These are phyloP conservation scores for Pseudanteris insignis DNA, from an alignment of 2,888 invertebrate species.

Conservation along the genomic window DNA sequence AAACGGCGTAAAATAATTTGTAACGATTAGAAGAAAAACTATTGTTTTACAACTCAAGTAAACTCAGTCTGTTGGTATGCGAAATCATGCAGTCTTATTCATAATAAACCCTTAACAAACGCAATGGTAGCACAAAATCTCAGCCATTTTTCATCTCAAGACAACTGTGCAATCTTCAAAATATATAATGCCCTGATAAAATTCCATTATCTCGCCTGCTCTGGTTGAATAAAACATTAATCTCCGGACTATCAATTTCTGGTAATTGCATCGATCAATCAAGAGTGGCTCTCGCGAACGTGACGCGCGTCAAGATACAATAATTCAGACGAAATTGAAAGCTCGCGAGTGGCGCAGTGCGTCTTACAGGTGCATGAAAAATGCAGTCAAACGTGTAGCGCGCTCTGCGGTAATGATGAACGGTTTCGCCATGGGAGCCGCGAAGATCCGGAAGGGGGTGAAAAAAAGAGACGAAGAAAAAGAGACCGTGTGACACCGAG, in stretches of 20 bases:
- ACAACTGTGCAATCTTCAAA: conserved; percentile 4
- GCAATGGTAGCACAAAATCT: too few species aligned
- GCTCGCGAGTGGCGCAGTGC: neutral
- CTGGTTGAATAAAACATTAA: conserved; percentile 12
- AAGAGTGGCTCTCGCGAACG: neutral
- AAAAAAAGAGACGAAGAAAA: too few species aligned
- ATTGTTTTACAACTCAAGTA: too few species aligned
- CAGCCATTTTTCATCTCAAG: neutral
- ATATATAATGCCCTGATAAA: conserved; percentile 5
- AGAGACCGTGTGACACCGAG: conserved; percentile 40
- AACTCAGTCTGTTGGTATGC: too few species aligned
- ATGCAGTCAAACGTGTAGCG: conserved; percentile 1
- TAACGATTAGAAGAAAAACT: too few species aligned
- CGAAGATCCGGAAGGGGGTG: too few species aligned
- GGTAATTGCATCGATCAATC: conserved; percentile 6
- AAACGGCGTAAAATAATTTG: too few species aligned
- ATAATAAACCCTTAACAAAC: too few species aligned
- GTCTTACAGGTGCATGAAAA: conserved; percentile 4
- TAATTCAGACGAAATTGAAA: conserved; percentile 16
- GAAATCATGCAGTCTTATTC: too few species aligned
- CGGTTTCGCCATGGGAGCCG: neutral
- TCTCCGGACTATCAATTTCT: conserved; percentile 4
- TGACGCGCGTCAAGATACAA: conserved; percentile 1
- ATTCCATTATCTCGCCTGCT: conserved; percentile 8
- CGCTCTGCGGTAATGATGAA: conserved; percentile 7